Evolutionary conservation across 2,888 invertebrate genomes (phyloP).

Genomic region (Heliconius aoede): DNA sequence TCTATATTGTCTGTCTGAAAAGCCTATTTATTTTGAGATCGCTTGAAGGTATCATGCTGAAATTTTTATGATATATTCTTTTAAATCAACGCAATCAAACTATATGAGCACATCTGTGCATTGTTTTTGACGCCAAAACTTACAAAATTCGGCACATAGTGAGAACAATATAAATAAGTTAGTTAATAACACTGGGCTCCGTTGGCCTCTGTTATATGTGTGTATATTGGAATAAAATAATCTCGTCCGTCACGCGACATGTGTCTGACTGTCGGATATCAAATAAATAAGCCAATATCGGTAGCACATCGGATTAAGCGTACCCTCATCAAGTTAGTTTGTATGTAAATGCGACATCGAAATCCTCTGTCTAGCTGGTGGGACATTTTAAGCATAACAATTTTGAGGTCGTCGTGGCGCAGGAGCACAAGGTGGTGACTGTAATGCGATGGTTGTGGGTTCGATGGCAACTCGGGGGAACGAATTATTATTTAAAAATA

Average conservation of each 20-base stretch:
- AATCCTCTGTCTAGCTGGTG: slow-evolving; percentile 36
- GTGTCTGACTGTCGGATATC: slow-evolving; percentile 23
- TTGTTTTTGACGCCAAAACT: too few relatives aligned
- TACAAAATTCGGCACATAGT: too few relatives aligned
- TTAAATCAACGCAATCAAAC: too few relatives aligned
- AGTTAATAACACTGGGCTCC: neutral
- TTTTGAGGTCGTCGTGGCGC: neutral
- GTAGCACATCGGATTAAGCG: slow-evolving; percentile 33
- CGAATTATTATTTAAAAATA: too few relatives aligned
- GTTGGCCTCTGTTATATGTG: neutral
- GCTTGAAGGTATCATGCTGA: too few relatives aligned
- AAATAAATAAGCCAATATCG: slow-evolving; percentile 34
- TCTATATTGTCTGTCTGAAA: too few relatives aligned
- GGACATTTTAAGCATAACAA: slow-evolving; percentile 16
- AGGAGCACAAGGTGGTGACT: neutral
- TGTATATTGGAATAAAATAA: slow-evolving; percentile 9
- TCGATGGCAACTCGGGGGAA: neutral
- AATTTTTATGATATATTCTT: too few relatives aligned
- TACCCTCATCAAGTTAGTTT: slow-evolving; percentile 41
- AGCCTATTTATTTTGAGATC: too few relatives aligned
- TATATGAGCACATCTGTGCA: too few relatives aligned
- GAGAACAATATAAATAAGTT: too few relatives aligned
- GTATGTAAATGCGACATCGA: slow-evolving; percentile 43
- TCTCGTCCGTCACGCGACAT: slow-evolving; percentile 17
- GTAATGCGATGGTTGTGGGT: neutral